Evolutionary conservation across 1,140 invertebrate genomes (phyloP), one percentile per base, ranked within the genome.

Genomic region (Scaptodrosophila lebanonensis): DNA sequence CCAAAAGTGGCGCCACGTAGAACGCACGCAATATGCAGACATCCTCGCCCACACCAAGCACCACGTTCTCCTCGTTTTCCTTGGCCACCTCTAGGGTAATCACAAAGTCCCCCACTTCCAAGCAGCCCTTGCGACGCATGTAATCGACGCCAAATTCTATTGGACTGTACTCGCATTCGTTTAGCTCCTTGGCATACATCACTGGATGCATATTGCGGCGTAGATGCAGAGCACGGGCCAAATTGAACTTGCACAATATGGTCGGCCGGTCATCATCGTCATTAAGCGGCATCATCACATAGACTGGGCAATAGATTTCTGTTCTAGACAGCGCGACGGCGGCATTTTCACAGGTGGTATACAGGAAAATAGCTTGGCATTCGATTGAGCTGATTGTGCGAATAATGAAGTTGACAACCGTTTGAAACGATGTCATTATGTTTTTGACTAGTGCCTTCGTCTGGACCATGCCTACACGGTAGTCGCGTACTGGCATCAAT

Each of bases 131-230:
- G 9, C 50, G 50, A 0, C 84, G 62, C 54, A 73, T 86, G 33
- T 59, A 83, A 35, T 86, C 76, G 12, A 86, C 75, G 1, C 84
- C 84, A 49, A 79, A 86, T 27, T 86, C 84, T 25, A 85, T 75
- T 0, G 83, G 73, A 12, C 12, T 63, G 2, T 72, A 66, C 35
- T 60, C 64, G 25, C 59, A 64, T 4, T 66, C 57, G 40, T 86
- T 86, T 1, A 77, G 54, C 3, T 82, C 73, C 1, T 49, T 13
- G 0, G 70, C 64, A 42, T 86, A 86, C 0, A 86, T 3, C 1
- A 86, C 47, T 0, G 71, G 62, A 43, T 65, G 66, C 35, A 82
- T 62, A 30, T 86, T 86, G 0, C 75, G 50, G 5, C 72, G 50
- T 4, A 86, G 25, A 18, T 86, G 73, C 29, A 84, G 20, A 3